Evolutionary conservation across 2,797 vertebrate species (phyloP), one percentile per base, ranked within the genome.

Genomic region (Percopsis omiscomaycus): DNA sequence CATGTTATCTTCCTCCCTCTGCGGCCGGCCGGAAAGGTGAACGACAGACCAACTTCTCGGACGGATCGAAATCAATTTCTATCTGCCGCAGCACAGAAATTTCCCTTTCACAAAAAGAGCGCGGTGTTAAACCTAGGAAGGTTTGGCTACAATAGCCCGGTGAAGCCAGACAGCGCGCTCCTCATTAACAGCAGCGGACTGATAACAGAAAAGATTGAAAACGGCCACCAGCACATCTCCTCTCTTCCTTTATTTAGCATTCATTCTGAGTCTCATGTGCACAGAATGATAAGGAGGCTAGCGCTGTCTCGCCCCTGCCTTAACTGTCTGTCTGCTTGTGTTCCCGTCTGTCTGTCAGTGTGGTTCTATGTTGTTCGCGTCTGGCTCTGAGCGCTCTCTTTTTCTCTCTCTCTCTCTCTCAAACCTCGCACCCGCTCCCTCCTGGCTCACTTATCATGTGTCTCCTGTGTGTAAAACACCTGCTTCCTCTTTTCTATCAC

Each of bases 21-120:
- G 82, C 64, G 68, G 70, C 58, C 13, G 14, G 16, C 59, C 53
- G 50, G 54, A 71, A 64, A 71, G 52, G 50, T 72, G 64, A 77
- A 68, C 67, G 64, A 75, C 78, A 80, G 71, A 80, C 64, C 64
- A 22, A 75, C 44, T 76, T 78, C 81, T 86, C 67, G 58, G 74
- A 80, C 71, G 80, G 81, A 81, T 78, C 28, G n/a, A 80, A 84
- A 86, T 87, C 78, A 78, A 80, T 84, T 84, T 84, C 73, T 60
- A 68, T 68, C 75, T 67, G 22, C 58, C 67, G 59, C 2, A 16
- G 74, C 72, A 80, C 61, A 80, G 73, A 81, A 84, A 49, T 66
- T 22, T 22, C 22, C 67, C 63, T 69, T 85, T 84, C 51, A 80
- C 52, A 78, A 68, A 53, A 74, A 74, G 59, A 22, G 37, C 53